Base-by-base conservation (phyloP, 2,888 invertebrate genomes). In the Tenthredo mesomela region DNA sequence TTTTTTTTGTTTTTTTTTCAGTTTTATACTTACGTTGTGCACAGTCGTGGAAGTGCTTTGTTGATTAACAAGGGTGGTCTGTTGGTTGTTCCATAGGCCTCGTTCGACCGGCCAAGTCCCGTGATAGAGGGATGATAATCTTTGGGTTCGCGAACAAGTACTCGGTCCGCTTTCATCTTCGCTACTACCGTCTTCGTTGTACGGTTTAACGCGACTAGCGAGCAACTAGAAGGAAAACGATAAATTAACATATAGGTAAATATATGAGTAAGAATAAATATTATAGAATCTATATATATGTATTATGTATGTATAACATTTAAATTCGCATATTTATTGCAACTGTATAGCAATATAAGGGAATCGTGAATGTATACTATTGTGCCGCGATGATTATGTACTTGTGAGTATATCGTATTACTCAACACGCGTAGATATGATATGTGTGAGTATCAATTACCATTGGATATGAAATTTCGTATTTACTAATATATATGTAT, bases 91-190 rank as follows among this genome's bases (percentile, higher is more conserved):
- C 93, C 91, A 94, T 86, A 89, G 88, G 85, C 92, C 93, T 88
- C 93, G 94, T 89, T 95, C 95, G 67, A 95, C 94, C 7, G 95
- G 95, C 96, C 95, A 96, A 18, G 95, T 95, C n/a, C 95, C 95
- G 88, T 95, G 95, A 89, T 95, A 95, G 85, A 95, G 93, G 67
- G 94, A 93, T 15, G 94, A 92, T 85, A 94, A 87, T 87, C 91
- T 92, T 87, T 92, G 90, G 54, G 87, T 87, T 77, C 89, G 90
- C 73, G 89, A 65, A 18, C 89, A 88, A 50, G 89, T 86, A 75
- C 89, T 90, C 47, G 88, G 89, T 85, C 89, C 90, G 86, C 87
- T 87, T 12, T 92, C 92, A 73, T 93, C 93, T 75, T 91, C 91
- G 86, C 90, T 92, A 84, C 90, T 91, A 10, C 25, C 91, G 85